Percentiles rank a stretch among this genome's conserved stretches.
phyloP scores from a whole-genome alignment of 2,113 vertebrate species.

The Pedionomus torquatus region DNA sequence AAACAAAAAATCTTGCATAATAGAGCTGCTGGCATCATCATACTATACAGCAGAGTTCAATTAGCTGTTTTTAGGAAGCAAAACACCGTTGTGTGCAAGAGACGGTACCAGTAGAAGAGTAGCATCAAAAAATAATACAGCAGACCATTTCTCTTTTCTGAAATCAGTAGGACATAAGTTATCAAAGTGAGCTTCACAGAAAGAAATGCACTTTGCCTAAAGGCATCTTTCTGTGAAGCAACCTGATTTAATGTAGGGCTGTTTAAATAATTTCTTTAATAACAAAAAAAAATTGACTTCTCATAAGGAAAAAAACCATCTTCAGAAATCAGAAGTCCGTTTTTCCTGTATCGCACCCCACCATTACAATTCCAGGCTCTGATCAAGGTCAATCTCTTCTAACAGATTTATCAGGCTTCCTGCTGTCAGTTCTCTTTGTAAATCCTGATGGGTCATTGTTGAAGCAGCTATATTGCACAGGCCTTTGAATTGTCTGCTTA shows the following conservation, averaged over 20 bases:
- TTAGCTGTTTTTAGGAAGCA: background rate
- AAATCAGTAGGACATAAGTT: background rate
- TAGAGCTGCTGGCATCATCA: background rate
- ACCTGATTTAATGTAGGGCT: background rate
- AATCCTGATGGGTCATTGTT: background rate
- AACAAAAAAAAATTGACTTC: background rate
- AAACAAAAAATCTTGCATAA: background rate
- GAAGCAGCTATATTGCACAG: background rate
- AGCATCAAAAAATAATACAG: background rate
- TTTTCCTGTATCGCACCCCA: background rate
- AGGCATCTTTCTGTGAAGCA: background rate
- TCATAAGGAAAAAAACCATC: background rate
- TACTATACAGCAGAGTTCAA: background rate
- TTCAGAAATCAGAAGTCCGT: background rate
- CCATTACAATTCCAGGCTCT: background rate
- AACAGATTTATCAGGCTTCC: background rate
- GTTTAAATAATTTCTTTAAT: background rate
- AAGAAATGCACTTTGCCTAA: constrained; percentile 3
- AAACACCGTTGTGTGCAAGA: background rate
- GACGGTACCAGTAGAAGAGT: background rate
- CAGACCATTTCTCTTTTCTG: background rate
- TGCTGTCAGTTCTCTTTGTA: background rate
- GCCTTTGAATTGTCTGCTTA: background rate
- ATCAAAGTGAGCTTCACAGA: background rate
- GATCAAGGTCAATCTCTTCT: background rate